Percentiles rank a stretch among this genome's conserved stretches.
These are phyloP conservation scores for Teleopsis dalmanni DNA, from an alignment of 1,140 invertebrate genomes.

Conservation along the genomic window DNA sequence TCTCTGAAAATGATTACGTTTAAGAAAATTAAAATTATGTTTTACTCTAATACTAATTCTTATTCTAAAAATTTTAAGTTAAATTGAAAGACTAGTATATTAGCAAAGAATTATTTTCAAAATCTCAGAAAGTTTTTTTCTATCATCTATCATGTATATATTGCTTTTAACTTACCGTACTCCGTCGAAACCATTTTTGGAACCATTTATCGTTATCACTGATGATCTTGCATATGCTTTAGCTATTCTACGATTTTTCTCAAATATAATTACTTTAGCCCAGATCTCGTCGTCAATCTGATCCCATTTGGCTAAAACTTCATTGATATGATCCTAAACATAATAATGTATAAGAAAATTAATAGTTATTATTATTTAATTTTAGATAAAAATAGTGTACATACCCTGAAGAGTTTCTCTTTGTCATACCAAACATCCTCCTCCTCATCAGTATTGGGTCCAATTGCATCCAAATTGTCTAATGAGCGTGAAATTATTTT, in stretches of 20 bases:
- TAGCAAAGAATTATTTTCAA: not conserved
- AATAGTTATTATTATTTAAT: not conserved
- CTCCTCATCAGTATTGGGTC: slow-evolving; percentile 70
- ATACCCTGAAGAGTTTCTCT: slow-evolving; percentile 88
- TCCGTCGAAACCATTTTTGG: slow-evolving; percentile 91
- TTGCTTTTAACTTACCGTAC: slow-evolving; percentile 81
- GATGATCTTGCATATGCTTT: slow-evolving; percentile 91
- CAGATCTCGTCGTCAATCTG: slow-evolving; percentile 97
- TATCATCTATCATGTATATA: too few relatives aligned
- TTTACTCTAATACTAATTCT: not conserved
- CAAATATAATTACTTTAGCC: slow-evolving; percentile 94
- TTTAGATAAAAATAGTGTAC: slow-evolving; percentile 20
- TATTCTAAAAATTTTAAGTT: not conserved
- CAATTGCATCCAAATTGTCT: slow-evolving; percentile 74
- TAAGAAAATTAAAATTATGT: not conserved
- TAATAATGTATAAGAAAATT: too few relatives aligned
- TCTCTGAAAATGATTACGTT: not conserved
- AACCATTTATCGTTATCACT: slow-evolving; percentile 88
- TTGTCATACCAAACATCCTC: slow-evolving; percentile 91
- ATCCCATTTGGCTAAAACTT: slow-evolving; percentile 91
- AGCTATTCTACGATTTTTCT: slow-evolving; percentile 84
- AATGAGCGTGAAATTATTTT: slow-evolving; percentile 83
- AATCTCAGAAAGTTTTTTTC: too few relatives aligned
- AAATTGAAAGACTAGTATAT: not conserved
- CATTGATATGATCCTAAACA: slow-evolving; percentile 90